Evolutionary conservation across 1,140 invertebrate species (phyloP).

Genomic region (Polypedilum pembai): DNA sequence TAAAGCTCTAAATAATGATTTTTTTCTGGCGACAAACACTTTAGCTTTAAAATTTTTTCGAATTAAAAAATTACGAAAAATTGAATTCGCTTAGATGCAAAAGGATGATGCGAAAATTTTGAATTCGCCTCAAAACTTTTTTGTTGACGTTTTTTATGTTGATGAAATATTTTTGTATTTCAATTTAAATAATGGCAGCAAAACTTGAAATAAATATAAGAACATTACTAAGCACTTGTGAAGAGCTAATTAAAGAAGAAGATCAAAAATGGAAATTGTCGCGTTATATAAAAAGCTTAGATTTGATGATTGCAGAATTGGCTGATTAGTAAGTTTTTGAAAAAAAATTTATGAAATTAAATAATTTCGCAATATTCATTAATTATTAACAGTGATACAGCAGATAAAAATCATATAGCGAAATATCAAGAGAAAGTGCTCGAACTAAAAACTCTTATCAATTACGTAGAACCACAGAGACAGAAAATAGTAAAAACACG

Average conservation of each 20-base stretch:
- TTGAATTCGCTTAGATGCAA: background rate
- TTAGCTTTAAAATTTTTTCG: background rate
- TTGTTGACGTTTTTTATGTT: too few relatives aligned
- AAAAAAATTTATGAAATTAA: background rate
- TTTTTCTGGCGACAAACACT: constrained; percentile 3
- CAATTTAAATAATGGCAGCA: constrained; percentile 35
- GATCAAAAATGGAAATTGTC: constrained; percentile 60
- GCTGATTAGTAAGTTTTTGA: constrained; percentile 50
- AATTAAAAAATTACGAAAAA: background rate
- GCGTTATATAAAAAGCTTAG: constrained; percentile 61
- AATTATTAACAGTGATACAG: constrained; percentile 32
- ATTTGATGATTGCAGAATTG: constrained; percentile 59
- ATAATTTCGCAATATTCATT: constrained; percentile 27
- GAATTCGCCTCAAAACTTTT: too few relatives aligned
- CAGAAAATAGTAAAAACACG: background rate
- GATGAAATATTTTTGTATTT: background rate
- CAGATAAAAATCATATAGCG: constrained; percentile 32
- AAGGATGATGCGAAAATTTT: background rate
- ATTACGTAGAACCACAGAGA: constrained; percentile 35
- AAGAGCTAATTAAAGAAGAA: constrained; percentile 61
- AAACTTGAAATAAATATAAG: constrained; percentile 65
- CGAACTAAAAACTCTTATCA: constrained; percentile 35
- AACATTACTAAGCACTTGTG: constrained; percentile 59
- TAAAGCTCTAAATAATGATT: background rate
- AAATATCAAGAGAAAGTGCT: constrained; percentile 36